Evolutionary conservation across 2,888 invertebrate genomes (phyloP), one percentile per base, ranked within the genome.

Genomic region (Apodemia hepburni): DNA sequence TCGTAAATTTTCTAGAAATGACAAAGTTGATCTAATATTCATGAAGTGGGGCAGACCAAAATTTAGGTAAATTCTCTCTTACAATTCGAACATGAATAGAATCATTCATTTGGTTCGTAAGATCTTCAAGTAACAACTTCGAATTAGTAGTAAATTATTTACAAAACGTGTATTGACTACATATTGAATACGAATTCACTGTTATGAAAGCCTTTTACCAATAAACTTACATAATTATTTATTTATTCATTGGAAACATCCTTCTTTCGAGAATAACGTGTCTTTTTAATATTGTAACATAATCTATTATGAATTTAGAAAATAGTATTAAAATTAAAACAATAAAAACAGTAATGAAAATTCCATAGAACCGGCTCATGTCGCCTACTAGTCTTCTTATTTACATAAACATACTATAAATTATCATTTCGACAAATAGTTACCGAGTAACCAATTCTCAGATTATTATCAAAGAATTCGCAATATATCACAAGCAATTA

Each of bases 341-440:
- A 87, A 84, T 85, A 85, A 82, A 81, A 81, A 78, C 73, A 74
- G 74, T 76, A 78, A 85, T 85, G 81, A 84, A 84, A 84, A 89
- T 87, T 86, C 85, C 82, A 71, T 74, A 81, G 80, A 87, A 89
- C 87, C 80, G 72, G 87, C 77, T 83, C 76, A 70, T 74, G 75
- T 80, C 81, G 80, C 77, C 81, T 83, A 82, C 80, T 81, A 75
- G 82, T 82, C 80, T 79, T 76, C 74, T 61, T 64, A 86, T 87
- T 87, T 76, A 71, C 85, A 89, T 89, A 85, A 82, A 81, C 73
- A 71, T 66, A 69, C 70, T 71, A 84, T 89, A 88, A 85, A 88
- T 90, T 86, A 84, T 77, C 78, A 76, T 82, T 83, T 82, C 80
- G 87, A 87, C 88, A 87, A 89, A 88, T 89, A 81, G 63, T 51